Evolutionary conservation across 2,113 vertebrate genomes (phyloP).

Genomic region (Phrynosoma blainvillii): DNA sequence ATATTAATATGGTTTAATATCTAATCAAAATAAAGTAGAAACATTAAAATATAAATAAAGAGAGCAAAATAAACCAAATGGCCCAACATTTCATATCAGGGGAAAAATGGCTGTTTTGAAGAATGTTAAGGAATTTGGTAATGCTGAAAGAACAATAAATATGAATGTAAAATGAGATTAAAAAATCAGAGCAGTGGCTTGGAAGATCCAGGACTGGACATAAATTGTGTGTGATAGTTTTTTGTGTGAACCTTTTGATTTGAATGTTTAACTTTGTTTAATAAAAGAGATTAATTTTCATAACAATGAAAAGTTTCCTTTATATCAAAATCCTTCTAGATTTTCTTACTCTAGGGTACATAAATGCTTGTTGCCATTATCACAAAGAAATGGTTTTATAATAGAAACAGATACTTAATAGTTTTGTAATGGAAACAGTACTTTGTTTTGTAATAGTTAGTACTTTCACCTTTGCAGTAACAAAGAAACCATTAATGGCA

Average conservation of each 20-base stretch:
- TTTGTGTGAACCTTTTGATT: conserved; percentile 23
- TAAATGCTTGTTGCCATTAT: not conserved
- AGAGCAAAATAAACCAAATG: not conserved
- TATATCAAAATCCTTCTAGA: not conserved
- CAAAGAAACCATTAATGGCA: not conserved
- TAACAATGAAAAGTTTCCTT: not conserved
- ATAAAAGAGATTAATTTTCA: not conserved
- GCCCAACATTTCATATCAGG: fast-evolving
- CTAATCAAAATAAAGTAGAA: not conserved
- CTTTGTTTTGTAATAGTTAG: not conserved
- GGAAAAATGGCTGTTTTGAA: not conserved
- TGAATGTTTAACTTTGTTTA: conserved; percentile 29
- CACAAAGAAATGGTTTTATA: not conserved
- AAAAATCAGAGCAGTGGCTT: not conserved
- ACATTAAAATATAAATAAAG: not conserved
- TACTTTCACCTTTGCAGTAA: not conserved
- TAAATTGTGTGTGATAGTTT: not conserved
- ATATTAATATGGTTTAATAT: not conserved
- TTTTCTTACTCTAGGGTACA: not conserved
- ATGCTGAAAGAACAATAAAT: not conserved
- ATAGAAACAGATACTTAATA: not conserved
- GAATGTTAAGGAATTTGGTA: not conserved
- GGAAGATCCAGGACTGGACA: conserved; percentile 23
- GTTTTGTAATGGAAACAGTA: too few relatives aligned
- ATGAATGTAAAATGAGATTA: not conserved